Conservation (phyloP, 2,113 vertebrate genomes). For the Pteruthius melanotis region DNA sequence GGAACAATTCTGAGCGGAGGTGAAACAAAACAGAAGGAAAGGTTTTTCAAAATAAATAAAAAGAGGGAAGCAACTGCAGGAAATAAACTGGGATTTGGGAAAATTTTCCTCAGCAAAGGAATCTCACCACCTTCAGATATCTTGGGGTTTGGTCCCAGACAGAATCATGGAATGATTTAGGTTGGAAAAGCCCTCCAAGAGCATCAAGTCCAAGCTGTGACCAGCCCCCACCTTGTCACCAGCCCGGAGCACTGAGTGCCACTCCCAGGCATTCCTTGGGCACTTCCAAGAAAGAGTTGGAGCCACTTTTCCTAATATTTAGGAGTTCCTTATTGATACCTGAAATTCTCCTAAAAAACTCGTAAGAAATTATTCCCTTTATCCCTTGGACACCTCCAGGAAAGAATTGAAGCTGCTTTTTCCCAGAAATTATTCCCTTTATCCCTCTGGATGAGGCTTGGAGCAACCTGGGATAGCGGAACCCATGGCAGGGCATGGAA, state of each 20-base stretch:
- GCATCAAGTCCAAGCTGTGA: not conserved
- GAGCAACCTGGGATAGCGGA: fast-evolving
- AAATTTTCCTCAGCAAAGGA: not conserved
- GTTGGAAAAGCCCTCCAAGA: not conserved
- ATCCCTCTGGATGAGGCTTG: not conserved
- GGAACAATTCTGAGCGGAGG: not conserved
- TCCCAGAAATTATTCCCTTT: not conserved
- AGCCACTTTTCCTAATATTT: too few species aligned
- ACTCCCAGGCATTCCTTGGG: not conserved
- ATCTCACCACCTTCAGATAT: not conserved
- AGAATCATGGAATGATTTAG: not conserved
- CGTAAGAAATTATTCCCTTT: not conserved
- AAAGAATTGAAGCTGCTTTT: not conserved
- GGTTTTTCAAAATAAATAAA: not conserved
- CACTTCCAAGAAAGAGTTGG: not conserved
- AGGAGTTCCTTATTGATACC: not conserved
- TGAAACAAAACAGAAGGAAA: not conserved
- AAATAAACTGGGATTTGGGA: not conserved
- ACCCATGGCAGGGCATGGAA: not conserved
- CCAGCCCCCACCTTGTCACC: not conserved
- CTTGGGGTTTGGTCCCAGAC: not conserved
- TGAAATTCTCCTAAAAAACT: not conserved
- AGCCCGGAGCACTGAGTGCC: not conserved
- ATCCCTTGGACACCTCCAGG: not conserved
- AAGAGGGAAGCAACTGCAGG: not conserved